phyloP scores from a whole-genome alignment of 2,888 invertebrate species.

The Allophyes oxyacanthae region DNA sequence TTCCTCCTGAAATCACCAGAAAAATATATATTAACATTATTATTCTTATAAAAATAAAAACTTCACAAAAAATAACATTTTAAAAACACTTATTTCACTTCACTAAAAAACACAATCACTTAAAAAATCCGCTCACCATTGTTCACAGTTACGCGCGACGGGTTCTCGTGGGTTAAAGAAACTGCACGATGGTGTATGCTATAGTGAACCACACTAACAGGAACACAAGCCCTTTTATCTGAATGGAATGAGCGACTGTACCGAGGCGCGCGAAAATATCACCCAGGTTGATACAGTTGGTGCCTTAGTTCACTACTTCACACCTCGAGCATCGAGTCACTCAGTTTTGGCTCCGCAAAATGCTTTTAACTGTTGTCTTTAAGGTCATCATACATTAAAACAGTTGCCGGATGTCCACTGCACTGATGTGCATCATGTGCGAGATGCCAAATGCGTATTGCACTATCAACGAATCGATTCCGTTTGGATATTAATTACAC shows the following conservation, averaged over 20 bases:
- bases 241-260: constrained; percentile 83
- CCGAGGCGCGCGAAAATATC: constrained; percentile 75
- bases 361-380: constrained; percentile 80
- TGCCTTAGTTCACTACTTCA: constrained; percentile 37
- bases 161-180: constrained; percentile 58
- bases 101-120: constrained; percentile 40
- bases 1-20: constrained; percentile 91
- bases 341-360: constrained; percentile 67
- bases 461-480: constrained; percentile 63
- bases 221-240: constrained; percentile 84
- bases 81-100: constrained; percentile 50
- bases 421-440: constrained; percentile 46
- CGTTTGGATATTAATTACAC: constrained; percentile 68
- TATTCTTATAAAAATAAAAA: too few species aligned
- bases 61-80: constrained; percentile 13
- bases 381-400: constrained; percentile 76
- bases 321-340: constrained; percentile 49
- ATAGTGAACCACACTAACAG: constrained; percentile 78
- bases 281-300: constrained; percentile 81
- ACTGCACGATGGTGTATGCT: constrained; percentile 75
- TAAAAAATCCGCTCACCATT: constrained; percentile 72
- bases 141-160: constrained; percentile 45
- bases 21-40: constrained; percentile 54
- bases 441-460: constrained; percentile 67
- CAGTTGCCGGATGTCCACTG: constrained; percentile 65